Base-by-base conservation (phyloP, 1,140 invertebrate species). In the Bombus impatiens region DNA sequence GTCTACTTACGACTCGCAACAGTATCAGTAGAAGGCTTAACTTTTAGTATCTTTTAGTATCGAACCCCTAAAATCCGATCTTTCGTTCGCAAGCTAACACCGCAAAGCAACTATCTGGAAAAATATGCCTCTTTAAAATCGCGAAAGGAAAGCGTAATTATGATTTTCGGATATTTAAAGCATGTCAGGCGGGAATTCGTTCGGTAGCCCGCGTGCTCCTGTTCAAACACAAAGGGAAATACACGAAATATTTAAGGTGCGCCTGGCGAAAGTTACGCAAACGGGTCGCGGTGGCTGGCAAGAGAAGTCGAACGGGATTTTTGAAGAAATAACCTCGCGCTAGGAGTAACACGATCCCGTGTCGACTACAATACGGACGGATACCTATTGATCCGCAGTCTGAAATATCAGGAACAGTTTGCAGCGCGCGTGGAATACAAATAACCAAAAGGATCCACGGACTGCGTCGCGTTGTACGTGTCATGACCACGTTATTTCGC, bases 361-460 rank as follows among this genome's bases (percentile, higher is more conserved):
- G 81, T 37, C 71, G 81, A 47, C 40, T 65, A 76, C 81, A 82
- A 82, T 82, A 82, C 81, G 53, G 71, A 47, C 81, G 81, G 72
- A 75, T 82, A 76, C 40, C 81, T 82, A 82, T 82, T 82, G 81
- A 82, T 82, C 81, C 81, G 57, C 57, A 65, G 71, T 75, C 71
- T 65, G 81, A 82, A 82, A 82, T 82, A 82, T 82, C 81, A 76
- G 81, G 71, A 82, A 76, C 81, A 76, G 71, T 44, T 76, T 62
- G 40, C 40, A 18, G 57, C 72, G 62, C 57, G 72, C 42, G 32
- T n/a, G 53, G 81, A 82, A 82, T 82, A 82, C 81, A 82, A 82
- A 82, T 82, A 76, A 47, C 81, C 32, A 6, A 74, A 82, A 65
- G 53, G 74, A 74, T 82, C 47, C 59, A 40, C 62, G 70, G n/a